Evolutionary conservation across 1,140 invertebrate genomes (phyloP), one percentile per base, ranked within the genome.

Genomic region (Globodera ellingtonae): DNA sequence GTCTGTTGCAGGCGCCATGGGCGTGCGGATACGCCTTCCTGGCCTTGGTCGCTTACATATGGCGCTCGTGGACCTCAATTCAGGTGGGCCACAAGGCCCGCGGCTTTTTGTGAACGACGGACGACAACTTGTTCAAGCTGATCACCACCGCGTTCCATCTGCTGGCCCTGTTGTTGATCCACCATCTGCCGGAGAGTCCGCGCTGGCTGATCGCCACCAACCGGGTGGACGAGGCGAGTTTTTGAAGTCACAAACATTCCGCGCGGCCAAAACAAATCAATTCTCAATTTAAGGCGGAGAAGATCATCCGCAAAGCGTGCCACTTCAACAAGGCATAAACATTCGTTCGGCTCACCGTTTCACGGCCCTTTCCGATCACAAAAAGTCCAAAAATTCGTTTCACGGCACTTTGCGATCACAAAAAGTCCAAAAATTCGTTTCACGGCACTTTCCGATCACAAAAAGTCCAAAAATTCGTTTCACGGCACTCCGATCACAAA

Each of bases 11-110:
- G 80, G 88, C 86, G 13, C 87, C 87, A 13, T 88, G 87, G 87
- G 87, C 87, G 6, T 79, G 89, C 72, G 87, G 87, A 52, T 88
- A 88, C 80, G 85, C 87, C 46, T 83, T 89, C 8, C 75, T 88
- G 13, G 87, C 88, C 21, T 75, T 88, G 48, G 80, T 89, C 52
- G 87, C 87, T 50, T 88, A 88, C 78, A 50, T 88, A 18, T 82
- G 78, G 52, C 89, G 89, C 56, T 87, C 85, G 13, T 88, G 87
- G 87, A 79, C 85, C 21, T 74, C 77, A 52, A 88, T 89, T 35
- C 87, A 88, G 81, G 85, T 86, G 56, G 10, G 10, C 13, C 15
- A 15, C 62, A 62, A 35, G 47, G 13, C n/a, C 13, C 59, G 3
- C 35, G 35, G 35, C 35, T 35, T 35, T 52, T 13, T 70, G 48